These are phyloP conservation scores for Piaya cayana DNA, from an alignment of 2,113 vertebrate species.

Conservation along the genomic window DNA sequence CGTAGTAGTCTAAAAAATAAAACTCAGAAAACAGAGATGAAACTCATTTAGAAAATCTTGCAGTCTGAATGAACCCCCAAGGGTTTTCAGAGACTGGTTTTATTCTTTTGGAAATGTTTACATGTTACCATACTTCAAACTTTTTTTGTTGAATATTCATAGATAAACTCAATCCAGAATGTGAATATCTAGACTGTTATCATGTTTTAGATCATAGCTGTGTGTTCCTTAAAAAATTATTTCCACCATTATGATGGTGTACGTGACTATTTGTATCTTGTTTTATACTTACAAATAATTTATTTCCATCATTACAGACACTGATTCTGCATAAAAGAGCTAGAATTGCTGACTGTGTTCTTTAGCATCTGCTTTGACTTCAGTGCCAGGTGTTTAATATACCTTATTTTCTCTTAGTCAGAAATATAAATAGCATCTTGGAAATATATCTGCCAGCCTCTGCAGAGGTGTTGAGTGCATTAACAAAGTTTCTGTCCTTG, in stretches of 20 bases:
- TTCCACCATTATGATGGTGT: not conserved
- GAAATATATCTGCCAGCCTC: rapidly evolving
- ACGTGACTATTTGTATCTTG: not conserved
- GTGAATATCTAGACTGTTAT: not conserved
- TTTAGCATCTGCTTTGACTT: not conserved
- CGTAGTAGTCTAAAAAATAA: not conserved
- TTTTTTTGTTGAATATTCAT: not conserved
- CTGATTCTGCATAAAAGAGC: not conserved
- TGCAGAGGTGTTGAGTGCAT: not conserved
- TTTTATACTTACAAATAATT: not conserved
- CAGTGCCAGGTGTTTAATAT: not conserved
- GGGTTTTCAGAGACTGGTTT: not conserved
- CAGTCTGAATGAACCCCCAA: not conserved
- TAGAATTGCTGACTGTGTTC: not conserved
- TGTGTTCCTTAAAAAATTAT: not conserved
- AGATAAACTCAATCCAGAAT: not conserved
- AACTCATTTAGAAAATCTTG: not conserved
- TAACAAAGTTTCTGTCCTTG: not conserved
- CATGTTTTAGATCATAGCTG: not conserved
- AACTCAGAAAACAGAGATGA: not conserved
- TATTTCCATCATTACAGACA: not conserved
- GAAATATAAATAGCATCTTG: not conserved
- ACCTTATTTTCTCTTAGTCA: not conserved
- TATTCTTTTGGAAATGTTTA: not conserved
- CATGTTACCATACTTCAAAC: not conserved